phyloP scores from a whole-genome alignment of 1,140 invertebrate species.

The Agrilus planipennis region DNA sequence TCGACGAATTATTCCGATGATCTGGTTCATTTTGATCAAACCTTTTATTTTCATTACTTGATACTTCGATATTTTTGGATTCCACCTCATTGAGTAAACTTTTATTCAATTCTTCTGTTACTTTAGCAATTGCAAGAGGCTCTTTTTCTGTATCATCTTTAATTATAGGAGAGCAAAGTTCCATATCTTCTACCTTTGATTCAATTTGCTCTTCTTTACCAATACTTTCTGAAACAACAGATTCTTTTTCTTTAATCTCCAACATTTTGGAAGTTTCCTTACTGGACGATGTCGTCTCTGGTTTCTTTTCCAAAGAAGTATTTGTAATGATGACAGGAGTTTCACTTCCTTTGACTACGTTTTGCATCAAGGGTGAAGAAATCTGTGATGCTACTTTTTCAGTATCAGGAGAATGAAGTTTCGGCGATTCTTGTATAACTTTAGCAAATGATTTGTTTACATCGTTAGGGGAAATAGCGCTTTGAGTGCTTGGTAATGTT shows the following conservation, averaged over 20 bases:
- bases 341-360: no score
- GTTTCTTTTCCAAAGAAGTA: no score
- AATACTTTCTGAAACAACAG: slow-evolving; percentile 2
- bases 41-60: no score
- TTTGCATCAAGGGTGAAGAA: no score
- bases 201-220: background rate
- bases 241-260: slow-evolving; percentile 9
- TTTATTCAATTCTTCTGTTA: slow-evolving; percentile 22
- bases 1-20: no score
- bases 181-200: slow-evolving; percentile 10
- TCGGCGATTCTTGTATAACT: slow-evolving; percentile 25
- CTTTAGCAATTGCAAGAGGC: slow-evolving; percentile 20
- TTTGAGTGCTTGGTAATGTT: slow-evolving; percentile 1
- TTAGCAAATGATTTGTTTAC: slow-evolving; percentile 27
- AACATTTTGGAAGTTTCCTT: slow-evolving; percentile 1
- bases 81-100: background rate
- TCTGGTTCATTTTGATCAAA: no score
- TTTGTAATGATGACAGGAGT: no score
- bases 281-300: slow-evolving; percentile 1
- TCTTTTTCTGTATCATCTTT: slow-evolving; percentile 10
- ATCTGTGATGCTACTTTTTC: background rate
- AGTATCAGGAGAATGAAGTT: slow-evolving; percentile 7
- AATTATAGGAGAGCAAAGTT: slow-evolving; percentile 9
- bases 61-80: background rate
- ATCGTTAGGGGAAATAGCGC: slow-evolving; percentile 19